Percentiles rank a stretch among this genome's conserved stretches.
phyloP scores from a whole-genome alignment of 2,888 invertebrate genomes.

The Brachypterus glaber region DNA sequence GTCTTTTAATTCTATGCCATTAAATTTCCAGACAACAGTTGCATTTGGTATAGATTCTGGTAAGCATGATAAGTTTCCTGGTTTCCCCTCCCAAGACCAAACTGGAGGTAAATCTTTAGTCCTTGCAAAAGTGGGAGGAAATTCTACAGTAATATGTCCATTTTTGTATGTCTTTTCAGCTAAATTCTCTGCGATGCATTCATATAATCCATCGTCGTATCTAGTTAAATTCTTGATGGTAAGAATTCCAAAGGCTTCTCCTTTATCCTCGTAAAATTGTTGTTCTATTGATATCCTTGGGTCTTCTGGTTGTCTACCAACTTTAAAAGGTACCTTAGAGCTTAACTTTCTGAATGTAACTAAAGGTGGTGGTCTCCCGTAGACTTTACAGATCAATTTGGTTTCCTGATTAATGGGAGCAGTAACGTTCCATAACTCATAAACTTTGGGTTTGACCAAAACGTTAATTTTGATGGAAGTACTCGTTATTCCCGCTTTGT shows the following conservation, averaged over 20 bases:
- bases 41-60: constrained; percentile 86
- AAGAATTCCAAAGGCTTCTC: constrained; percentile 56
- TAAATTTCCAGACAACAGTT: constrained; percentile 75
- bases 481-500: constrained; percentile 65
- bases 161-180: constrained; percentile 65
- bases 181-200: constrained; percentile 73
- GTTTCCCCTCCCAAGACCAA: constrained; percentile 74
- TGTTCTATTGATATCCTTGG: constrained; percentile 55
- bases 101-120: constrained; percentile 60
- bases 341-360: constrained; percentile 74
- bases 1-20: constrained; percentile 25
- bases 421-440: constrained; percentile 66
- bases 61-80: constrained; percentile 76
- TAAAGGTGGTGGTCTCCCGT: constrained; percentile 70
- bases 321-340: constrained; percentile 50
- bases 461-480: constrained; percentile 57
- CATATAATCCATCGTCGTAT: constrained; percentile 79
- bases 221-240: constrained; percentile 56
- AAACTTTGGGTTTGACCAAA: constrained; percentile 71
- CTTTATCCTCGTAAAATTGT: constrained; percentile 46
- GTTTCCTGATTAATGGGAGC: constrained; percentile 53
- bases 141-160: constrained; percentile 76
- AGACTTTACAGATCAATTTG: constrained; percentile 64
- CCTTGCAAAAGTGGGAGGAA: constrained; percentile 68
- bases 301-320: constrained; percentile 51